phyloP scores from a whole-genome alignment of 64 coral and sea anemone genomes.

The Catalaphyllia jardinei region DNA sequence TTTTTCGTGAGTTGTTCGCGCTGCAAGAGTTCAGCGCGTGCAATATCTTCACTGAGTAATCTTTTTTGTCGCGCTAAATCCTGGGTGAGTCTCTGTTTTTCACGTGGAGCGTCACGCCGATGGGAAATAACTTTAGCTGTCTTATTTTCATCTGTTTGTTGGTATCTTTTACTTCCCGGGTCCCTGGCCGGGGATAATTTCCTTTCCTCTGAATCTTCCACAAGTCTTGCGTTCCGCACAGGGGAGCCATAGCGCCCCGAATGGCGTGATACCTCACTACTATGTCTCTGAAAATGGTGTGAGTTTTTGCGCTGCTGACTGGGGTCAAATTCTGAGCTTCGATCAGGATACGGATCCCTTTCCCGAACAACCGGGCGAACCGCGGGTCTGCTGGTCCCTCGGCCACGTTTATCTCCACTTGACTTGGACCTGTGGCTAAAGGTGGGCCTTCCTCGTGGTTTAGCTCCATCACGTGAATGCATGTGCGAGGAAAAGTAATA shows the following conservation, averaged over 20 bases:
- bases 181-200: constrained; percentile 10
- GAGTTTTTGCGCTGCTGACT: constrained; percentile 35
- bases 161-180: constrained; percentile 34
- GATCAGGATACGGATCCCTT: constrained; percentile 69
- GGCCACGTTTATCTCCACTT: constrained; percentile 68
- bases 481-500: constrained; percentile 81
- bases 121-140: constrained; percentile 59
- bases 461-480: constrained; percentile 79
- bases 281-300: constrained; percentile 60
- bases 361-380: constrained; percentile 58
- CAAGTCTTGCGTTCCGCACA: constrained; percentile 19
- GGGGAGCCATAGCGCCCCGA: constrained; percentile 52
- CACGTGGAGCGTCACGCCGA: constrained; percentile 79
- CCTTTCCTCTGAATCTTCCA: constrained; percentile 33
- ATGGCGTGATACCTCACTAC: constrained; percentile 57
- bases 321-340: constrained; percentile 47
- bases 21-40: constrained; percentile 76
- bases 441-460: constrained; percentile 72
- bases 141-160: constrained; percentile 42
- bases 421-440: constrained; percentile 81
- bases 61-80: constrained; percentile 91
- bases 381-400: constrained; percentile 56
- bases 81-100: constrained; percentile 91
- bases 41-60: constrained; percentile 89
- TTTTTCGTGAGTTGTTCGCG: constrained; percentile 77